phyloP scores from a whole-genome alignment of 2,113 vertebrate species.

The Corythaixoides concolor region DNA sequence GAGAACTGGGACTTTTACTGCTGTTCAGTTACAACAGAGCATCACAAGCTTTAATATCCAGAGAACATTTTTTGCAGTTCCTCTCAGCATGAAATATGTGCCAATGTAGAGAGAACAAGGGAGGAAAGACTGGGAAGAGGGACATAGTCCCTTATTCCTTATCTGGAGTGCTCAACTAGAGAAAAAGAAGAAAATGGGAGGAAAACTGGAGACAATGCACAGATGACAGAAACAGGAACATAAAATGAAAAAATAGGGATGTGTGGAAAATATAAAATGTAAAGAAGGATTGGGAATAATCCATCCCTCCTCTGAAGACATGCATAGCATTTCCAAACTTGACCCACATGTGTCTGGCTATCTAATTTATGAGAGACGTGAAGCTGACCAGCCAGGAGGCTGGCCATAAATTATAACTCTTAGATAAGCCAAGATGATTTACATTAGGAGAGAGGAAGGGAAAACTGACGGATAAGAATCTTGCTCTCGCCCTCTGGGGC shows the following conservation, averaged over 20 bases:
- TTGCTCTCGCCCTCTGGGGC: neutral
- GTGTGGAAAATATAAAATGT: neutral
- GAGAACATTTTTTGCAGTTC: neutral
- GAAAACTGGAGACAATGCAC: neutral
- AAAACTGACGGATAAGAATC: neutral
- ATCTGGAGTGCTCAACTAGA: neutral
- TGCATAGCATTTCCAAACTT: neutral
- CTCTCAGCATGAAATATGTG: neutral
- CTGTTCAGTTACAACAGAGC: neutral
- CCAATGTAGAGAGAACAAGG: neutral
- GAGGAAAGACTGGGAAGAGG: neutral
- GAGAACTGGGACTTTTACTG: neutral
- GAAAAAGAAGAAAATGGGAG: neutral
- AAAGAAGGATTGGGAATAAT: neutral
- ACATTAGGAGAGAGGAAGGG: neutral
- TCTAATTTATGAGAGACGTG: conserved; percentile 61
- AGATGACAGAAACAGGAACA: neutral
- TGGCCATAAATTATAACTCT: conserved; percentile 39
- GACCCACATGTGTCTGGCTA: conserved; percentile 57
- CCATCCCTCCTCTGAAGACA: neutral
- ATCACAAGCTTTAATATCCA: neutral
- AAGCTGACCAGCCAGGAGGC: conserved; percentile 14
- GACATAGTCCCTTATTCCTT: neutral
- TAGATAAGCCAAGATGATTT: conserved; percentile 15
- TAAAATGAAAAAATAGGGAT: neutral